Percentiles rank a stretch among this genome's conserved stretches.
phyloP scores from a whole-genome alignment of 1,140 invertebrate genomes.

The Drosophila sproati region DNA sequence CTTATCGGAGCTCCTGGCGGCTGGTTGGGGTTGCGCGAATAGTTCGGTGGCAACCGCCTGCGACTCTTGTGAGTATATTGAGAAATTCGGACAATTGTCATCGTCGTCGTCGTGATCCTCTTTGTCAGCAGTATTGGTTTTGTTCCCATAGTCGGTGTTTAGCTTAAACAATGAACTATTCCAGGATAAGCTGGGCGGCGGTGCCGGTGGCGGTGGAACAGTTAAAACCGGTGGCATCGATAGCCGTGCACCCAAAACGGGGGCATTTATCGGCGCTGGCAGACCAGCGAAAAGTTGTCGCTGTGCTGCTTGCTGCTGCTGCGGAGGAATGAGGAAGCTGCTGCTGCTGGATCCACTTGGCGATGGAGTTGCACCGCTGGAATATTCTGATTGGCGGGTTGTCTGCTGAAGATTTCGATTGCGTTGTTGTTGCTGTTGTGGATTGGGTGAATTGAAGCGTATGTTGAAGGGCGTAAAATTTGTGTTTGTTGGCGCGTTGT shows the following conservation, averaged over 20 bases:
- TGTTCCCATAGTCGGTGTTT: constrained; percentile 54
- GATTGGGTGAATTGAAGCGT: constrained; percentile 70
- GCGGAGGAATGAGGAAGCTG: constrained; percentile 44
- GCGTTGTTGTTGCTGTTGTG: constrained; percentile 76
- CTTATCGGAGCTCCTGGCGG: constrained; percentile 54
- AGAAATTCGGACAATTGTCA: constrained; percentile 92
- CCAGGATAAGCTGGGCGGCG: constrained; percentile 64
- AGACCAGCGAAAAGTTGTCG: constrained; percentile 49
- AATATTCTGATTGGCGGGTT: constrained; percentile 21
- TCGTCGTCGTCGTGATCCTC: constrained; percentile 86
- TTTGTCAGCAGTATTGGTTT: constrained; percentile 76
- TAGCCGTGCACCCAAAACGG: constrained; percentile 21
- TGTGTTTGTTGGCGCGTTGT: constrained; percentile 32
- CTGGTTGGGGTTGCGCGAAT: constrained; percentile 44
- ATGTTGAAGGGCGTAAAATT: constrained; percentile 74
- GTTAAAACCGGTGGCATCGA: constrained; percentile 54
- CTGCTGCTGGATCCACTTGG: constrained; percentile 34
- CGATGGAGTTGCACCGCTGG: constrained; percentile 10
- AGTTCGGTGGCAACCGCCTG: constrained; percentile 88
- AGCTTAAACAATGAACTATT: constrained; percentile 72
- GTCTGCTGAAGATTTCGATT: constrained; percentile 36
- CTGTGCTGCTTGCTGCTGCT: constrained; percentile 19
- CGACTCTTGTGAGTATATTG: constrained; percentile 92
- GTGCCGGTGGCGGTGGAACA: constrained; percentile 75
- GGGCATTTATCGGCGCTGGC: constrained; percentile 40